Evolutionary conservation across 30 jellyfish, hydroid and myxozoan species (phyloP).

Genomic region (Calvadosia cruxmelitensis): DNA sequence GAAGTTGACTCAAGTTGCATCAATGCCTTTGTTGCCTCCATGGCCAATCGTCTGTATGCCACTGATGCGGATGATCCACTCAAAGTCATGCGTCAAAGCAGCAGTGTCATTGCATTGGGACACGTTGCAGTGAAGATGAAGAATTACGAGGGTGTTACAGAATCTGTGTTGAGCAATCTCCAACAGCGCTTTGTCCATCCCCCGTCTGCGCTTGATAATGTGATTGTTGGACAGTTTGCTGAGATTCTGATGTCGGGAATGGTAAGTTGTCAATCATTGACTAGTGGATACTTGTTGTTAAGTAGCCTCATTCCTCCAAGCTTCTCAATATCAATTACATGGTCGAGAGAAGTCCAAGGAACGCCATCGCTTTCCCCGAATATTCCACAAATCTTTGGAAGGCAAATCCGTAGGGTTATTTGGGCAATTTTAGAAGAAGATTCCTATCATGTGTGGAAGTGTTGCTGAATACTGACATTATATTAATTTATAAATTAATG

Average conservation of each 20-base stretch:
- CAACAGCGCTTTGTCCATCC: slow-evolving; percentile 90
- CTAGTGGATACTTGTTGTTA: too few relatives aligned
- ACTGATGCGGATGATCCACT: slow-evolving; percentile 32
- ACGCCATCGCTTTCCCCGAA: too few relatives aligned
- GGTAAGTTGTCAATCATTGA: slow-evolving; percentile 16
- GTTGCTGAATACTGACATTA: too few relatives aligned
- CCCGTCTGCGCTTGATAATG: slow-evolving; percentile 70
- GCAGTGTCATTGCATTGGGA: slow-evolving; percentile 60
- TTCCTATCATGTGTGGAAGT: too few relatives aligned
- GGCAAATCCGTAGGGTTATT: too few relatives aligned
- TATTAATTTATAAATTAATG: too few relatives aligned
- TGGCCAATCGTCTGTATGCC: slow-evolving; percentile 72
- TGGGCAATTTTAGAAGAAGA: too few relatives aligned
- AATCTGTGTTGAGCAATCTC: slow-evolving; percentile 53
- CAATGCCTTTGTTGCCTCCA: slow-evolving; percentile 58
- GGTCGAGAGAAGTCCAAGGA: too few relatives aligned
- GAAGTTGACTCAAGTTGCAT: slow-evolving; percentile 40
- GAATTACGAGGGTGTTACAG: slow-evolving; percentile 52
- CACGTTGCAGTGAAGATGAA: slow-evolving; percentile 61
- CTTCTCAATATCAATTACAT: too few relatives aligned
- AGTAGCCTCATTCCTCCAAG: too few relatives aligned
- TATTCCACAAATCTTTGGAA: too few relatives aligned
- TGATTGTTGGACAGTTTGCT: slow-evolving; percentile 78
- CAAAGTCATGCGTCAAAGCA: slow-evolving; percentile 52
- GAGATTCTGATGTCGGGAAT: slow-evolving; percentile 62